Base-by-base conservation (phyloP, 1,140 invertebrate genomes). In the Doryteuthis pealeii region DNA sequence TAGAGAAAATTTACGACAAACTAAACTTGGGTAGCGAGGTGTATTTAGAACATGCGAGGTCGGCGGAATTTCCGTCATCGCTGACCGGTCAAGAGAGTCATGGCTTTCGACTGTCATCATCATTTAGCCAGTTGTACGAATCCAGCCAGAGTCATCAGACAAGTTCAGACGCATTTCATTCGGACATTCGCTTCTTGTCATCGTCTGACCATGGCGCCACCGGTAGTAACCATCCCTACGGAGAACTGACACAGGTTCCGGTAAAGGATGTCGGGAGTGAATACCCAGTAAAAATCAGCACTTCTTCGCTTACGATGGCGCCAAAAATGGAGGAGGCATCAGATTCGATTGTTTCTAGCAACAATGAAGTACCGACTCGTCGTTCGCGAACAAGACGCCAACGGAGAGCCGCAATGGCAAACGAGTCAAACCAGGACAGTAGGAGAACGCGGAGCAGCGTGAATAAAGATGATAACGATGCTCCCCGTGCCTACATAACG, bases 1-100 rank as follows among this genome's bases (percentile, higher is more conserved):
- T 86, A 30, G 82, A 86, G 31, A 81, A 78, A 77, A 84, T 86
- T 43, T 83, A 85, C 74, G 69, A 80, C 18, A 79, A 78, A 68
- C 71, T 86, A 18, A 76, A 85, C 75, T 35, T 84, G 30, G 76
- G 80, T 67, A 78, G 79, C 54, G 80, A 81, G 30, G 70, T 69
- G 66, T 49, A 79, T 31, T 70, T 74, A 32, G 76, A 76, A 31
- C 28, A 74, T 12, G 73, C 77, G 28, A 77, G 80, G 32, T 32
- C 66, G 12, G 18, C 22, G 5, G 31, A 68, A 22, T 68, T 68
- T 31, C 31, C 66, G 5, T 6, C 28, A 30, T 32, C 66, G 1
- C 31, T 30, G 8, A 26, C 66, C 18, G 30, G 32, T 32, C 30
- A 68, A 68, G 66, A 68, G 30, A 32, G 66, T 32, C 30, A 32